Conservation (phyloP, 2,888 invertebrate species). For the Heteropelma amictum region DNA sequence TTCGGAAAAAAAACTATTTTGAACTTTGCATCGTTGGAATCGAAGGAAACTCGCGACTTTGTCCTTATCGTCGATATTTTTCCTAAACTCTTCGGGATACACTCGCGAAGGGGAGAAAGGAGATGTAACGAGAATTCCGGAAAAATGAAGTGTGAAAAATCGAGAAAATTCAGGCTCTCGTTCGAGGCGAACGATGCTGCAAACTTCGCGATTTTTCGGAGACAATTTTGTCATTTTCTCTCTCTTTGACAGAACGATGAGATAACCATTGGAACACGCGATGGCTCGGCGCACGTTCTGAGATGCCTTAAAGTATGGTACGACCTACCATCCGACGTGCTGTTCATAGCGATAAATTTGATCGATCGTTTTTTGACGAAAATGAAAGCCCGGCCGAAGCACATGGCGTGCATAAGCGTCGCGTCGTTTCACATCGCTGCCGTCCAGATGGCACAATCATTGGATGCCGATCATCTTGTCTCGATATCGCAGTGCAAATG, state of each 20-base stretch:
- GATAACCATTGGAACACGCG: conserved; percentile 87
- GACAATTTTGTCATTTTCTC: neutral
- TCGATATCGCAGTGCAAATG: conserved; percentile 88
- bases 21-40: neutral
- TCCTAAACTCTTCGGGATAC: no score
- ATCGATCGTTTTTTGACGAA: conserved; percentile 90
- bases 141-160: no score
- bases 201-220: no score
- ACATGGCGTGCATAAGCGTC: conserved; percentile 92
- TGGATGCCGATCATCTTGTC: conserved; percentile 84
- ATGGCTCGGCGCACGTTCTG: conserved; percentile 89
- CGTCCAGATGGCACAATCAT: conserved; percentile 81
- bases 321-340: conserved; percentile 88
- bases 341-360: conserved; percentile 88
- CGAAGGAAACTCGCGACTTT: no score
- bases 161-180: no score
- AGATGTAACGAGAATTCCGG: no score
- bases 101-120: no score
- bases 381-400: conserved; percentile 90
- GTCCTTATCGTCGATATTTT: no score
- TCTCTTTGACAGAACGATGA: conserved; percentile 81
- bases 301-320: conserved; percentile 92
- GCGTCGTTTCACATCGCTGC: conserved; percentile 92
- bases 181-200: neutral
- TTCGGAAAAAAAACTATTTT: neutral